A percentile compares a stretch with the other conserved stretches of the same genome.
Conservation (phyloP, 2,888 invertebrate genomes). For the Athalia rosae region DNA sequence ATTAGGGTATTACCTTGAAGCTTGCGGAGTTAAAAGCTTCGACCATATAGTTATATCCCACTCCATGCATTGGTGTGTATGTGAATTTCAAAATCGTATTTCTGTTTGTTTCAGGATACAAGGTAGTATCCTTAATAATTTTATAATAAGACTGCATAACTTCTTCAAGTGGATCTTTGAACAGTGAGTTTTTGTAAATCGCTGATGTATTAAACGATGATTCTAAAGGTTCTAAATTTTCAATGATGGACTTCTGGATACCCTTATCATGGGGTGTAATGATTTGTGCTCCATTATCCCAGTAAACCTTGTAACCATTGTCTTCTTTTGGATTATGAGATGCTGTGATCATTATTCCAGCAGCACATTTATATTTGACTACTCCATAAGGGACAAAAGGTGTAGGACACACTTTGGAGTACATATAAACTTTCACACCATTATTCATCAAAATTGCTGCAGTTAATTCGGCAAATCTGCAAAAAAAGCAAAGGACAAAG, state of each 20-base stretch:
- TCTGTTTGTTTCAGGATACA: conserved; percentile 77
- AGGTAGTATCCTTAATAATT: conserved; percentile 76
- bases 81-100: conserved; percentile 81
- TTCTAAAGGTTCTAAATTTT: conserved; percentile 85
- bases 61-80: conserved; percentile 99
- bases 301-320: conserved; percentile 98
- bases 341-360: conserved; percentile 96
- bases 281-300: conserved; percentile 96
- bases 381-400: conserved; percentile 95
- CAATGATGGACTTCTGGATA: conserved; percentile 86
- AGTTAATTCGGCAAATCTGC: conserved; percentile 91
- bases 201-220: conserved; percentile 85
- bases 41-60: conserved; percentile 87
- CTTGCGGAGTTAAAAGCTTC: conserved; percentile 85
- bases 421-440: conserved; percentile 88
- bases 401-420: conserved; percentile 88
- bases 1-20: conserved; percentile 78
- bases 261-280: conserved; percentile 92
- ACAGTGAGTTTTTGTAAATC: conserved; percentile 76
- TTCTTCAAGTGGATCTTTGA: conserved; percentile 82
- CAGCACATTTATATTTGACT: conserved; percentile 82
- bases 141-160: conserved; percentile 82
- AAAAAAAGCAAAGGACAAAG: conserved; percentile 48
- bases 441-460: conserved; percentile 87
- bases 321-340: conserved; percentile 97